phyloP scores from a whole-genome alignment of 2,888 invertebrate genomes.

The Julus scanicus region DNA sequence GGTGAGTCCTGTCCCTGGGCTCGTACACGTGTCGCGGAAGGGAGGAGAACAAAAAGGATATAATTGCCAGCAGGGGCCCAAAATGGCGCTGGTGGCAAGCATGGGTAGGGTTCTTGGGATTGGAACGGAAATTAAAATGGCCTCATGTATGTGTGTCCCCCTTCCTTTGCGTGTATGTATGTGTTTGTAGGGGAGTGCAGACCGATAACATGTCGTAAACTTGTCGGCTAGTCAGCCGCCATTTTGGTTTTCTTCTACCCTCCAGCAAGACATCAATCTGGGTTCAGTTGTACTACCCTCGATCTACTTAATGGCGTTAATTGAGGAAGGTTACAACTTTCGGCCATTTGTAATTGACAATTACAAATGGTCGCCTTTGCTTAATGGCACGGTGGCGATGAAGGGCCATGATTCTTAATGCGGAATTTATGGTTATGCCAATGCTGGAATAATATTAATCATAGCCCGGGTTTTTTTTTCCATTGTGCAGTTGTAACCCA shows the following conservation, averaged over 20 bases:
- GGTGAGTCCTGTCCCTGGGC: neutral
- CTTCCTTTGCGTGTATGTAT: neutral
- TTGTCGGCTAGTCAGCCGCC: neutral
- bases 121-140: neutral
- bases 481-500: neutral
- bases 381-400: constrained; percentile 37
- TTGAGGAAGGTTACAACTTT: constrained; percentile 40
- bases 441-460: constrained; percentile 2
- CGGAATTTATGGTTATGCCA: constrained; percentile 10
- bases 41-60: constrained; percentile 15
- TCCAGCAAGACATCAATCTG: neutral
- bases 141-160: neutral
- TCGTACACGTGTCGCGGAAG: constrained; percentile 14
- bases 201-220: neutral
- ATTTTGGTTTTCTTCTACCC: neutral
- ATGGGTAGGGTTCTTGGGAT: neutral
- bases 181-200: neutral
- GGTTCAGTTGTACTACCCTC: neutral
- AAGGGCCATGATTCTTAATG: constrained; percentile 10
- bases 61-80: constrained; percentile 47
- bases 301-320: constrained; percentile 30
- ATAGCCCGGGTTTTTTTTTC: neutral
- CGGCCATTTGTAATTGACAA: constrained; percentile 37
- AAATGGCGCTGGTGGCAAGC: neutral
- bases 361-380: constrained; percentile 8